phyloP scores from a whole-genome alignment of 2,888 invertebrate species.

The Isotomurus palustris region DNA sequence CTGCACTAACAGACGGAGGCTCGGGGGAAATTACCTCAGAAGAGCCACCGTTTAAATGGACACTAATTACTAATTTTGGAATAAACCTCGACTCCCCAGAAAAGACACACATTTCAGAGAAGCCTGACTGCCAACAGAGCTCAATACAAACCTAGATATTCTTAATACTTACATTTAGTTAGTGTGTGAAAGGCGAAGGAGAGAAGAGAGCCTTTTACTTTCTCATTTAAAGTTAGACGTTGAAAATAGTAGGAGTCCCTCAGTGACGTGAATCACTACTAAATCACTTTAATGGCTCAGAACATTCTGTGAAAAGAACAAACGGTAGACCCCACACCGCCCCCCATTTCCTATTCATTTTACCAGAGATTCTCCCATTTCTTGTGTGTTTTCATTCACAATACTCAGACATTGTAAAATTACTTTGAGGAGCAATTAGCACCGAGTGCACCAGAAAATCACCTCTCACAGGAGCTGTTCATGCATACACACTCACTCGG shows the following conservation, averaged over 20 bases:
- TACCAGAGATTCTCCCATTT: no score
- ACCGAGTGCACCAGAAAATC: slow-evolving; percentile 5
- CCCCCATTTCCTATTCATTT: slow-evolving; percentile 3
- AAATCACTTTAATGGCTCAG: slow-evolving; percentile 16
- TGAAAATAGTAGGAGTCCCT: slow-evolving; percentile 6
- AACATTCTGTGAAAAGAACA: slow-evolving; percentile 5
- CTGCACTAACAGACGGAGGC: not conserved
- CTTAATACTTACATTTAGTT: no score
- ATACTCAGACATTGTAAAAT: not conserved
- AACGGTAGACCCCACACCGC: not conserved
- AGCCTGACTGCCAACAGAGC: not conserved
- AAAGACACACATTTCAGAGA: not conserved
- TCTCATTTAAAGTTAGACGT: slow-evolving; percentile 2
- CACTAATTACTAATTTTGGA: slow-evolving; percentile 12
- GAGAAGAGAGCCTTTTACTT: no score
- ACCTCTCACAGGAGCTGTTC: no score
- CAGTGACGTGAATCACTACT: slow-evolving; percentile 11
- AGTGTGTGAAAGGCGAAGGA: no score
- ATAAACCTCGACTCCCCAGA: slow-evolving; percentile 5
- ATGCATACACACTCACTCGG: no score
- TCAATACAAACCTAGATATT: not conserved
- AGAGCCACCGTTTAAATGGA: slow-evolving; percentile 8
- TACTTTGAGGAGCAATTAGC: slow-evolving; percentile 6
- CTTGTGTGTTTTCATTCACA: no score
- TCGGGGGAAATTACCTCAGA: slow-evolving; percentile 4